These are phyloP conservation scores for Ophion costatus DNA, from an alignment of 2,888 invertebrate species.

Conservation along the genomic window DNA sequence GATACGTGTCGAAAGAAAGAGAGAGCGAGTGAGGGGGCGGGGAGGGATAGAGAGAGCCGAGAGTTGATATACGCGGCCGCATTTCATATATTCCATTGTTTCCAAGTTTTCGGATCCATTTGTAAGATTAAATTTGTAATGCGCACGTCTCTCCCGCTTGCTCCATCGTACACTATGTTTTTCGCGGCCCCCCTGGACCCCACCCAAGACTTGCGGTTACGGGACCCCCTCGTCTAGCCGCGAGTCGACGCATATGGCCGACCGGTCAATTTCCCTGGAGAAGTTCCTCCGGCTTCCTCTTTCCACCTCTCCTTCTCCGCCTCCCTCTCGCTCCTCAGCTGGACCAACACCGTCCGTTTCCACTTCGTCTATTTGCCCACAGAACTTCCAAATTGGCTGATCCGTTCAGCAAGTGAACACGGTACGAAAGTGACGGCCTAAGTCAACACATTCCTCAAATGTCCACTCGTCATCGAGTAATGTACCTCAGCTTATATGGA, in stretches of 20 bases:
- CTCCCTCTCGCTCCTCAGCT: neutral
- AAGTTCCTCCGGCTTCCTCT: neutral
- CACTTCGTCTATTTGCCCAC: neutral
- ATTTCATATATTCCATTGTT: conserved; percentile 84
- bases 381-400: neutral
- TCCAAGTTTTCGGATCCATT: conserved; percentile 86
- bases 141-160: conserved; percentile 74
- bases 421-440: neutral
- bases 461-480: neutral
- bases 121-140: conserved; percentile 90
- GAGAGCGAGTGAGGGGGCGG: too few relatives aligned
- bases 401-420: neutral
- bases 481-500: neutral
- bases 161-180: neutral
- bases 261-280: conserved; percentile 1
- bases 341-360: neutral
- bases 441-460: neutral
- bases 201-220: conserved; percentile 52
- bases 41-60: conserved; percentile 53
- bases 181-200: conserved; percentile 41
- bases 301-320: neutral
- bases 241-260: conserved; percentile 72
- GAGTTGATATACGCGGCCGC: conserved; percentile 82
- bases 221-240: conserved; percentile 66
- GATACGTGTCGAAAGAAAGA: conserved; percentile 43